A percentile compares a stretch with the other conserved stretches of the same genome.
These are phyloP conservation scores for Ctena decussata DNA, from an alignment of 2,888 invertebrate species.

Conservation along the genomic window DNA sequence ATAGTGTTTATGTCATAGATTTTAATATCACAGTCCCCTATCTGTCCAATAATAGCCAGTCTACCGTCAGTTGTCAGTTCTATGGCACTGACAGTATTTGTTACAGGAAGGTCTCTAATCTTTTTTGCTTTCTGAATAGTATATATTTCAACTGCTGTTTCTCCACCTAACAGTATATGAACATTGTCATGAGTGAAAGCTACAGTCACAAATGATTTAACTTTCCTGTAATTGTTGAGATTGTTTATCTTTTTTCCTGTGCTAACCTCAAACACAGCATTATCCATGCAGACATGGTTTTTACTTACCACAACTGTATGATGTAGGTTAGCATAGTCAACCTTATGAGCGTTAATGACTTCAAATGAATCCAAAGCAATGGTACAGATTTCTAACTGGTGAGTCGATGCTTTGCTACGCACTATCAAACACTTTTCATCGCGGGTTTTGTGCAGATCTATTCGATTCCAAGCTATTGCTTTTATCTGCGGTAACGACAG, in stretches of 20 bases:
- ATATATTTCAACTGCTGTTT: slow-evolving; percentile 49
- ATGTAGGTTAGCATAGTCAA: slow-evolving; percentile 26
- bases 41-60: slow-evolving; percentile 70
- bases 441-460: slow-evolving; percentile 37
- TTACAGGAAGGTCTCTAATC: slow-evolving; percentile 44
- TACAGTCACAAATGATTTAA: slow-evolving; percentile 45
- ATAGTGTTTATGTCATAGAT: slow-evolving; percentile 50
- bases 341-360: slow-evolving; percentile 44
- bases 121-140: slow-evolving; percentile 45
- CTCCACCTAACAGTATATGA: slow-evolving; percentile 55
- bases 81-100: slow-evolving; percentile 66
- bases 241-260: slow-evolving; percentile 59
- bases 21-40: slow-evolving; percentile 72
- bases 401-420: slow-evolving; percentile 22
- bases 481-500: slow-evolving; percentile 40
- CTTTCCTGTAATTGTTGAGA: slow-evolving; percentile 56
- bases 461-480: slow-evolving; percentile 40
- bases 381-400: slow-evolving; percentile 25
- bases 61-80: slow-evolving; percentile 68
- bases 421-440: slow-evolving; percentile 57
- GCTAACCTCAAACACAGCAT: slow-evolving; percentile 56
- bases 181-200: slow-evolving; percentile 58
- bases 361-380: slow-evolving; percentile 49
- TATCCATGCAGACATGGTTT: slow-evolving; percentile 62
- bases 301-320: slow-evolving; percentile 50